phyloP scores from a whole-genome alignment of 2,888 invertebrate species.

The Anarsia innoxiella region DNA sequence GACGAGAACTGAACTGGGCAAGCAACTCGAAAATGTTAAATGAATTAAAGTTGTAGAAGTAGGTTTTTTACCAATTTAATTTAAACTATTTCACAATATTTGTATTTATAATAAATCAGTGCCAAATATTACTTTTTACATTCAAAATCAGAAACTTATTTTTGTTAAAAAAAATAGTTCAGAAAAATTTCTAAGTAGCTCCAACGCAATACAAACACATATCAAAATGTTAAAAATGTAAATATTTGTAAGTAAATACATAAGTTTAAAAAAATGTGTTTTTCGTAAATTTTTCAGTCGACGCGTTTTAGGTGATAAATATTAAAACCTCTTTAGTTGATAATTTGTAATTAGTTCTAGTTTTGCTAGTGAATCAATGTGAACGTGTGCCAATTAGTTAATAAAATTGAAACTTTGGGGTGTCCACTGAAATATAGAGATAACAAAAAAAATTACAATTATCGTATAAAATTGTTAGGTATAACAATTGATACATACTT shows the following conservation, averaged over 20 bases:
- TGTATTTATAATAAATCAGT: too few relatives aligned
- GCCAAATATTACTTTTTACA: conserved; percentile 3
- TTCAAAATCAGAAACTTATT: conserved; percentile 25
- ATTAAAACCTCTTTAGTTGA: conserved; percentile 53
- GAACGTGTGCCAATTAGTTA: conserved; percentile 74
- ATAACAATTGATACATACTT: too few relatives aligned
- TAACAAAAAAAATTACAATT: too few relatives aligned
- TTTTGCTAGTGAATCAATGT: conserved; percentile 72
- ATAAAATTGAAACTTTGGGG: conserved; percentile 30
- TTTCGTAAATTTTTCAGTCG: conserved; percentile 20
- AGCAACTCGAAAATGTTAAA: too few relatives aligned
- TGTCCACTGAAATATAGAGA: too few relatives aligned
- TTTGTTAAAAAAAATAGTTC: conserved; percentile 18
- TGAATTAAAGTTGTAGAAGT: too few relatives aligned
- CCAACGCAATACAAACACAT: conserved; percentile 59
- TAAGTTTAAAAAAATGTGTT: conserved; percentile 15
- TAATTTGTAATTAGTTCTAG: conserved; percentile 55
- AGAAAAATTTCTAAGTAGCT: conserved; percentile 24
- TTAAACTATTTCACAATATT: too few relatives aligned
- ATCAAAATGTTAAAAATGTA: conserved; percentile 37
- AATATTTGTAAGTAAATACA: conserved; percentile 36
- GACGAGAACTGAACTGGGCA: too few relatives aligned
- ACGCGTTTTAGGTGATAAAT: conserved; percentile 19
- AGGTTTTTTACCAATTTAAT: too few relatives aligned
- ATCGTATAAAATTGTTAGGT: too few relatives aligned